Evolutionary conservation across 2,113 vertebrate species (phyloP).

Genomic region (Corynorhinus townsendii): DNA sequence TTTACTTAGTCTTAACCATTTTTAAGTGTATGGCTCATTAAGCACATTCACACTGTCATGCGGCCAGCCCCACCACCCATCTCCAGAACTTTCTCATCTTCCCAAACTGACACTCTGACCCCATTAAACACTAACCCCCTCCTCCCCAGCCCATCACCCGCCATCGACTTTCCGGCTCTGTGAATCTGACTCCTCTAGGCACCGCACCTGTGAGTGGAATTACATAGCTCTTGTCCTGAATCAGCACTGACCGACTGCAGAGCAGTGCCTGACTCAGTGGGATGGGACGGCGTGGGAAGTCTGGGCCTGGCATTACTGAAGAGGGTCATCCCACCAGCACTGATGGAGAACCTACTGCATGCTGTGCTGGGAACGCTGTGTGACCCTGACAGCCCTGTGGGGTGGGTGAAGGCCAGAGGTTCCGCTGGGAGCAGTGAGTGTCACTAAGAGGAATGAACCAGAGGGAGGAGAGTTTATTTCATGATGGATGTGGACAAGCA

Average conservation of each 20-base stretch:
- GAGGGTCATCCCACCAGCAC: not conserved
- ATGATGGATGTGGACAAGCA: accelerated
- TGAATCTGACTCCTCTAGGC: not conserved
- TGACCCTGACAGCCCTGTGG: not conserved
- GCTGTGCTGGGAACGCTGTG: accelerated
- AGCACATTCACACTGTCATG: not conserved
- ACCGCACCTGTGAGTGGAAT: not conserved
- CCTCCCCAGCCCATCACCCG: not conserved
- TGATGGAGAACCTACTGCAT: not conserved
- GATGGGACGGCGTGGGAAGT: too few relatives aligned
- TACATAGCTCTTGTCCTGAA: not conserved
- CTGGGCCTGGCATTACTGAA: too few relatives aligned
- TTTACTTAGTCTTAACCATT: not conserved
- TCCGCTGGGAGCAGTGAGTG: not conserved
- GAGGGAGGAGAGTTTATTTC: not conserved
- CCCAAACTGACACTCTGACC: not conserved
- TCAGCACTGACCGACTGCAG: accelerated
- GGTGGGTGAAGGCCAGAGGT: not conserved
- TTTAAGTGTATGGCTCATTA: too few relatives aligned
- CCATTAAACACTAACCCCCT: not conserved
- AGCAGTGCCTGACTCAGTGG: not conserved
- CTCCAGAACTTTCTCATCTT: not conserved
- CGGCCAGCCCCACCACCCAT: not conserved
- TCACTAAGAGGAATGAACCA: not conserved
- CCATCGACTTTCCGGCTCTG: not conserved